phyloP scores from a whole-genome alignment of 2,888 invertebrate genomes.

The Xestia rhomboidea region DNA sequence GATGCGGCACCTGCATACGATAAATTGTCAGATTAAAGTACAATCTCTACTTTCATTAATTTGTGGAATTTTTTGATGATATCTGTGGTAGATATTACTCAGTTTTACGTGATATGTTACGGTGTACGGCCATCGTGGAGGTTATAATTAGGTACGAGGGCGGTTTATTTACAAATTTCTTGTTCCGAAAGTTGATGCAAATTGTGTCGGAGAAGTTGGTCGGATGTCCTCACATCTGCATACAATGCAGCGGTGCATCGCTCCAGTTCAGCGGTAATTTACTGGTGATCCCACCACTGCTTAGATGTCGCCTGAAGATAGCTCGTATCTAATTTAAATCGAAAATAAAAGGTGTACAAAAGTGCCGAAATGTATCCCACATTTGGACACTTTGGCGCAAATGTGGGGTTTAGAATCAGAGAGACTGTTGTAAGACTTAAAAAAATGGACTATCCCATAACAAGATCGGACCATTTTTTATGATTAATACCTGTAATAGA shows the following conservation, averaged over 20 bases:
- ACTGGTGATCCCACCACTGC: constrained; percentile 80
- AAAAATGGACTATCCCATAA: not conserved
- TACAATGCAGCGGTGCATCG: constrained; percentile 84
- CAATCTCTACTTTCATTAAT: constrained; percentile 66
- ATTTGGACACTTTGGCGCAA: not conserved
- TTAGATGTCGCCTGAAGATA: constrained; percentile 88
- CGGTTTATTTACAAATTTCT: constrained; percentile 82
- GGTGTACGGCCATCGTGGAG: constrained; percentile 46
- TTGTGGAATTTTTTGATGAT: constrained; percentile 56
- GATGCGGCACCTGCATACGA: constrained; percentile 70
- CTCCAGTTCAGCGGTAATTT: constrained; percentile 87
- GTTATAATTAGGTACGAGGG: constrained; percentile 74
- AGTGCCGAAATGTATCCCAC: constrained; percentile 33
- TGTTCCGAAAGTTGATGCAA: constrained; percentile 86
- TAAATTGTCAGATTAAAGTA: constrained; percentile 65
- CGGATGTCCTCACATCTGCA: constrained; percentile 82
- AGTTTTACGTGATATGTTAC: constrained; percentile 54
- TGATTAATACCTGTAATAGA: not conserved
- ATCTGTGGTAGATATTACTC: constrained; percentile 52
- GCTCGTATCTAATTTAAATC: constrained; percentile 84
- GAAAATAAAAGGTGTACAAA: constrained; percentile 56
- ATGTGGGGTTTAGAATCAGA: not conserved
- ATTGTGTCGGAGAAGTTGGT: constrained; percentile 77
- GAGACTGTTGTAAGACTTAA: not conserved
- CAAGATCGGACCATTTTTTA: not conserved